A percentile compares a stretch with the other conserved stretches of the same genome.
These are phyloP conservation scores for Plectus sambesii DNA, from an alignment of 1,140 invertebrate species.

Conservation along the genomic window DNA sequence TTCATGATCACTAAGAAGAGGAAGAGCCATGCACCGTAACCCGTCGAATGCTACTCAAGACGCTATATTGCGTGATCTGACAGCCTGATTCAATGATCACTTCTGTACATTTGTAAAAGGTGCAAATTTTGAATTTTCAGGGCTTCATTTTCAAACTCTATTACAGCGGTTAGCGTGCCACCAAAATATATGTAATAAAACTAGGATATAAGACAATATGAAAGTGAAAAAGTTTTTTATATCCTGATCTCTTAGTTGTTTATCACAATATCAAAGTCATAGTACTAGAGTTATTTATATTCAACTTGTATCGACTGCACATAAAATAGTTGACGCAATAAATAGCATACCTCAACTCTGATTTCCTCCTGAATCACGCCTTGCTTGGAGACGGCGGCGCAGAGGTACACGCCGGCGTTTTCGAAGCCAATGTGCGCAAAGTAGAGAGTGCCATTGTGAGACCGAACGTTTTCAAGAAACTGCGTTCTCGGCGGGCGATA, in stretches of 20 bases:
- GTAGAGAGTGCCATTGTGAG: neutral
- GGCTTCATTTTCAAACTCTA: too few relatives aligned
- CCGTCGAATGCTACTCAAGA: neutral
- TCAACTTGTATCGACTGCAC: too few relatives aligned
- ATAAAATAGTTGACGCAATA: neutral
- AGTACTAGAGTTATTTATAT: too few relatives aligned
- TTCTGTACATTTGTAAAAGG: too few relatives aligned
- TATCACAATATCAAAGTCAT: too few relatives aligned
- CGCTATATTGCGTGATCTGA: too few relatives aligned
- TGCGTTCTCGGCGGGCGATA: neutral
- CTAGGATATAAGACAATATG: too few relatives aligned
- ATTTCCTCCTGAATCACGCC: neutral
- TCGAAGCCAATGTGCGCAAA: neutral
- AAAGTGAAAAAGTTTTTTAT: too few relatives aligned
- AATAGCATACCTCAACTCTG: neutral
- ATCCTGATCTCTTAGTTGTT: too few relatives aligned
- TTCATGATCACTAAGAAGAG: neutral
- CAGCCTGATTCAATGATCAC: too few relatives aligned
- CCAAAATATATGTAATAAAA: too few relatives aligned
- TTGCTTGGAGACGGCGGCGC: neutral
- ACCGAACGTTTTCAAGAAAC: neutral
- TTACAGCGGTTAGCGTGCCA: neutral
- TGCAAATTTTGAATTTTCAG: too few relatives aligned
- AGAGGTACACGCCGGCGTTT: neutral
- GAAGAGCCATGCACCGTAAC: neutral